Evolutionary conservation across 23 tunicate genomes (phyloP).

Genomic region (Diplosoma virens): DNA sequence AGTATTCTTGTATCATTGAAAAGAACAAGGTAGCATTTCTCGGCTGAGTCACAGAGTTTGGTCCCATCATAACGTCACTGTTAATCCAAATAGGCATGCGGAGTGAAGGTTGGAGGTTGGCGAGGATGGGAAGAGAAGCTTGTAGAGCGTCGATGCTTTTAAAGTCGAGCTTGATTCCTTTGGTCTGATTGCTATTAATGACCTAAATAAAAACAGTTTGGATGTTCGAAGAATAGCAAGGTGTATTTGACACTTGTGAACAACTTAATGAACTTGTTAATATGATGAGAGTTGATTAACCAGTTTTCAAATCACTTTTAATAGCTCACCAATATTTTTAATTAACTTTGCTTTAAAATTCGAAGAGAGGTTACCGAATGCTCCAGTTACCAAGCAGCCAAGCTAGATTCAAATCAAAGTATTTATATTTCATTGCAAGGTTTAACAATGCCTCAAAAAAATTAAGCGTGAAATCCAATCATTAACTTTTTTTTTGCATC

Average conservation of each 20-base stretch:
- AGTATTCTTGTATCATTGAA: constrained; percentile 13
- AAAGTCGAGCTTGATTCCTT: constrained; percentile 82
- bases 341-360: too few species aligned
- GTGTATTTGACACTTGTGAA: too few species aligned
- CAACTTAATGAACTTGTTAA: neutral
- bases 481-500: too few species aligned
- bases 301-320: neutral
- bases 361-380: too few species aligned
- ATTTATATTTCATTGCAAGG: too few species aligned
- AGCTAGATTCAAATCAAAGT: too few species aligned
- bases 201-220: constrained; percentile 34
- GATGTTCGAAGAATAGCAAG: too few species aligned
- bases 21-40: constrained; percentile 62
- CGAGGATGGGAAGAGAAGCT: constrained; percentile 36
- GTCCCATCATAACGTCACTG: constrained; percentile 74
- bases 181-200: constrained; percentile 27
- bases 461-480: too few species aligned
- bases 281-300: neutral
- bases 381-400: too few species aligned
- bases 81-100: constrained; percentile 81
- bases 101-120: neutral
- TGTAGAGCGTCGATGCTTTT: constrained; percentile 66
- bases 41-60: constrained; percentile 68
- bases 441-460: too few species aligned
- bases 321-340: too few species aligned